Evolutionary conservation across 1,140 invertebrate species (phyloP), one percentile per base, ranked within the genome.

Genomic region (Aethina tumida): DNA sequence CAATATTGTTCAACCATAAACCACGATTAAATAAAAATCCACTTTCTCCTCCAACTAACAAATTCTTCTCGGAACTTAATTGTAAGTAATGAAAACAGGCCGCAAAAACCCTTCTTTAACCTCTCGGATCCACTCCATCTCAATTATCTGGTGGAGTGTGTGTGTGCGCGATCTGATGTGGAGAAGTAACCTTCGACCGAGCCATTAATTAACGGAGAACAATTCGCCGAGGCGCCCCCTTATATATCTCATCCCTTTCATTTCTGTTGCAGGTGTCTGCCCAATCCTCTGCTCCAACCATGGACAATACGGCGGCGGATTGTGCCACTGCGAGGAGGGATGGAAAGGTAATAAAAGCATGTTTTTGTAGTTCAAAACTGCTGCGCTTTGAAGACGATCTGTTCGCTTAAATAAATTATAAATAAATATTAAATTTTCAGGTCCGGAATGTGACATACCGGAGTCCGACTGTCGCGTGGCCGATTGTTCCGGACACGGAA

Each of bases 211-310:
- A 15, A 31, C 19, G 16, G 16, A 31, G 15, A 17, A 31, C 15
- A 17, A 17, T 8, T n/a, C 15, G 10, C n/a, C 15, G 10, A 12
- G 27, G 14, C n/a, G n/a, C n/a, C n/a, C n/a, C n/a, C n/a, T n/a
- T n/a, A n/a, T n/a, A n/a, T n/a, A n/a, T n/a, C n/a, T n/a, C 17
- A 30, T 6, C 31, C 19, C 6, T 18, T 20, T 34, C 14, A 4
- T 37, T 12, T 38, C 25, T 20, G 2, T 47, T 49, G 12, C 40
- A 79, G 75, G 88, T 66, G 80, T 95, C n/a, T 99, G 96, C 69
- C 96, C 95, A 19, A 87, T 96, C 2, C 69, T 97, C 34, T 99
- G 96, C 68, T 93, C 89, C 43, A 91, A 86, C 39, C 91, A 97
- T 58, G 96, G 96, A 15, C 81, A 90, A 53, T 99, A 97, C 61